A percentile compares a stretch with the other conserved stretches of the same genome.
Evolutionary conservation across 2,888 invertebrate genomes (phyloP).

Genomic region (Heterodera filipjevi): DNA sequence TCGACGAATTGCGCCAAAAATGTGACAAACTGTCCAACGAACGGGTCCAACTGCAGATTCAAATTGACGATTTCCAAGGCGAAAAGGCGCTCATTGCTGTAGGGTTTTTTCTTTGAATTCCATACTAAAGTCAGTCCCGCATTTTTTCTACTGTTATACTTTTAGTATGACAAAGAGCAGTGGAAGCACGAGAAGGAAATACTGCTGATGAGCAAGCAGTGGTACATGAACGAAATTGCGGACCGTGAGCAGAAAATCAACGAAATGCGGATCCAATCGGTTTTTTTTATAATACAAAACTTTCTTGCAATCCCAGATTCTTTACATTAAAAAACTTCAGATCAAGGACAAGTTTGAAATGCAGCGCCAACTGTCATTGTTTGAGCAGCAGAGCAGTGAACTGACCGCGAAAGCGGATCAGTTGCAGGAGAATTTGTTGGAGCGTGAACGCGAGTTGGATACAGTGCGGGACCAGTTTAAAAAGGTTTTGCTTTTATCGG

Average conservation of each 20-base stretch:
- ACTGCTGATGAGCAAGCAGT: conserved; percentile 41
- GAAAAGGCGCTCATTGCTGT: conserved; percentile 35
- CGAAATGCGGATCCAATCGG: conserved; percentile 45
- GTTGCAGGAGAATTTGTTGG: conserved; percentile 20
- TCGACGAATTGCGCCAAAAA: conserved; percentile 26
- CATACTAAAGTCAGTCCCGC: too few species aligned
- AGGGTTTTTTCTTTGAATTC: conserved; percentile 14
- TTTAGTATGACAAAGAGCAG: conserved; percentile 42
- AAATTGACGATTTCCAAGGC: conserved; percentile 40
- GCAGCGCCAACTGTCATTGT: conserved; percentile 22
- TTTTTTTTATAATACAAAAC: background rate
- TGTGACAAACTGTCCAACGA: conserved; percentile 6
- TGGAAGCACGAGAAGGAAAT: conserved; percentile 45
- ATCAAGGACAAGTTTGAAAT: conserved; percentile 29
- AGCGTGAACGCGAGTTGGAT: conserved; percentile 30
- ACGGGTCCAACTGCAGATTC: conserved; percentile 30
- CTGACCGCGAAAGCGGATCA: conserved; percentile 26
- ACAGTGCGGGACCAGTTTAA: conserved; percentile 28
- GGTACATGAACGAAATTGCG: conserved; percentile 51
- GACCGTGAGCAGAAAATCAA: conserved; percentile 51
- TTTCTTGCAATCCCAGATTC: too few species aligned
- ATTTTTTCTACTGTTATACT: too few species aligned
- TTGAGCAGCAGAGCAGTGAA: conserved; percentile 29
- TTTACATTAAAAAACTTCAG: background rate
- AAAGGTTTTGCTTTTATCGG: too few species aligned